Conservation (phyloP, 2,113 vertebrate genomes). For the Chaetorhynchus papuensis region DNA sequence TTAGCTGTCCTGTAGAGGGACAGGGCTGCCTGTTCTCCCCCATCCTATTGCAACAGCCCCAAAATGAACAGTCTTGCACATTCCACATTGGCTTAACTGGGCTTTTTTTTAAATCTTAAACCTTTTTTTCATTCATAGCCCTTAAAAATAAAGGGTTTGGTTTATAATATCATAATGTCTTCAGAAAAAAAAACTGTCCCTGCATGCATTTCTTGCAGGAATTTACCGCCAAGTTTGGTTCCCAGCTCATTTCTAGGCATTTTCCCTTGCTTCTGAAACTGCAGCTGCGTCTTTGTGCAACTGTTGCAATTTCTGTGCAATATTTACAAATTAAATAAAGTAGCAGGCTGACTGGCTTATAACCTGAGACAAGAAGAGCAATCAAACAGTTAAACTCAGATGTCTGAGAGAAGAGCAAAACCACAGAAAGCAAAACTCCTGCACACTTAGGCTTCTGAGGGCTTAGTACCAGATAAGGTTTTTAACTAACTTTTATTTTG, state of each 20-base stretch:
- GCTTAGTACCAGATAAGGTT: neutral
- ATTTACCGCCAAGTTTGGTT: neutral
- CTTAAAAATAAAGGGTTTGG: neutral
- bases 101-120: neutral
- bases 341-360: neutral
- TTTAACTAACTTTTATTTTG: conserved; percentile 51
- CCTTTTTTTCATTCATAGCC: neutral
- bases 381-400: neutral
- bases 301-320: neutral
- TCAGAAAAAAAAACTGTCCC: neutral
- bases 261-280: neutral
- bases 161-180: neutral
- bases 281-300: neutral
- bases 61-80: neutral
- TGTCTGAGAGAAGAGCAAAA: neutral
- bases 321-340: neutral
- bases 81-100: neutral
- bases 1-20: neutral
- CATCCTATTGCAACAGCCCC: neutral
- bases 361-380: neutral
- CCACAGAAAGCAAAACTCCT: neutral
- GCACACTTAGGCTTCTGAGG: neutral
- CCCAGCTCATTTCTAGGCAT: neutral
- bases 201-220: neutral
- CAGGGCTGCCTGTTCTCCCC: neutral